Evolutionary conservation across 1,140 invertebrate genomes (phyloP), one percentile per base, ranked within the genome.

Genomic region (Sarcophaga peregrina): DNA sequence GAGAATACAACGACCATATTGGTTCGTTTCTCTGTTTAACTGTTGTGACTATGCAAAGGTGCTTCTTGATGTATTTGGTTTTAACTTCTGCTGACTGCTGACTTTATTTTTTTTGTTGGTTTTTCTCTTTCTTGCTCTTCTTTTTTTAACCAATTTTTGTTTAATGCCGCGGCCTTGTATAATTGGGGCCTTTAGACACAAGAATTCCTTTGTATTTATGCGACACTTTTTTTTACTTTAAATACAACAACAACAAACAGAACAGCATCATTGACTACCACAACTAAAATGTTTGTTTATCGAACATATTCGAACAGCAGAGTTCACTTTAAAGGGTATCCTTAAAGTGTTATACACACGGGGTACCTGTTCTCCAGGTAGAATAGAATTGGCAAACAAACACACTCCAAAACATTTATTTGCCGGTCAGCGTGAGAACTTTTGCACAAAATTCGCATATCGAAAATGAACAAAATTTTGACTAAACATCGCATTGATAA

Each of bases 121-220:
- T 72, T 72, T 15, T 7, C 15, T 62, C 11, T 72, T 72, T 8
- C 20, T 9, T 72, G 3, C 37, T 72, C 17, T 17, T 25, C 62
- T 72, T 72, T 72, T n/a, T 17, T 25, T 47, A 80, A 54, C 47
- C 82, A 75, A 81, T 83, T 83, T 80, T 58, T 50, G 46, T 62
- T 82, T 78, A 82, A 82, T 84, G 83, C 62, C 80, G 80, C 58
- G 83, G 74, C 81, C 83, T 84, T 84, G 83, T 82, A 84, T 84
- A 84, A 84, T 84, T 84, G 83, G 81, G 75, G 83, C 83, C 81
- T 84, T 84, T 80, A 82, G 83, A 84, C 83, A 84, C 50, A 52
- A 74, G 83, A 84, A 84, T 84, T 37, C 76, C 75, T 84, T 84
- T 84, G 81, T 82, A 80, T 54, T 75, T 37, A 25, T 46, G 81